Evolutionary conservation across 1,140 invertebrate genomes (phyloP).

Genomic region (Diachasma alloeum): DNA sequence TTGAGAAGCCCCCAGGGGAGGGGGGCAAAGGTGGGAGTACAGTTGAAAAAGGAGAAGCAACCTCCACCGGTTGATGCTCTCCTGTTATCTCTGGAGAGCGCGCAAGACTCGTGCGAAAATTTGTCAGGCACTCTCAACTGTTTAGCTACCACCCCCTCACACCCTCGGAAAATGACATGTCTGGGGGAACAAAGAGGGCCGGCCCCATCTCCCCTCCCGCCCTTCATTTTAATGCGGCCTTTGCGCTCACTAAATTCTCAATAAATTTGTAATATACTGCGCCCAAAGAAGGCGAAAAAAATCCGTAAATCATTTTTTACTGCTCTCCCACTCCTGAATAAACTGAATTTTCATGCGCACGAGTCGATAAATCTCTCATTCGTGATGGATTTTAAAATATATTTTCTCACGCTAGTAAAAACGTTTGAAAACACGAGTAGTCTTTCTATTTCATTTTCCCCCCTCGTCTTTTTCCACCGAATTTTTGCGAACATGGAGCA

Average conservation of each 20-base stretch:
- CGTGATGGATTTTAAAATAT: not conserved
- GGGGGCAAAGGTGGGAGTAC: not conserved
- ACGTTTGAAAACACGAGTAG: not conserved
- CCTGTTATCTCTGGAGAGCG: slow-evolving; percentile 14
- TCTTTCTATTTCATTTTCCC: not conserved
- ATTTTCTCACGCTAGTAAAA: not conserved
- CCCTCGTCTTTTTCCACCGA: not conserved
- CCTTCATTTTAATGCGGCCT: not conserved
- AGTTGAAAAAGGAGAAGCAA: slow-evolving; percentile 10
- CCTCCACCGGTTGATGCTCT: not conserved
- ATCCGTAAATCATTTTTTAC: not conserved
- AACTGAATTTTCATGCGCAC: not conserved
- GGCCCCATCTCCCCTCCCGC: too few relatives aligned
- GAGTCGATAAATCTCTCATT: not conserved
- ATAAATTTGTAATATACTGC: not conserved
- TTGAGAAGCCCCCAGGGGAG: not conserved
- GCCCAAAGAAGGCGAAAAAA: not conserved
- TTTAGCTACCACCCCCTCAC: not conserved
- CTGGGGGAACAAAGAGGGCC: too few relatives aligned
- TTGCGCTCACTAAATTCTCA: not conserved
- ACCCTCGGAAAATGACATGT: too few relatives aligned
- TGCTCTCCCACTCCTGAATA: not conserved
- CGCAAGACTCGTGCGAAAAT: slow-evolving; percentile 6
- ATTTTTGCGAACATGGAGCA: not conserved
- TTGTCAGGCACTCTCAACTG: slow-evolving; percentile 7